Percentiles rank a stretch among this genome's conserved stretches.
phyloP scores from a whole-genome alignment of 2,113 vertebrate genomes.

The Camelus dromedarius region DNA sequence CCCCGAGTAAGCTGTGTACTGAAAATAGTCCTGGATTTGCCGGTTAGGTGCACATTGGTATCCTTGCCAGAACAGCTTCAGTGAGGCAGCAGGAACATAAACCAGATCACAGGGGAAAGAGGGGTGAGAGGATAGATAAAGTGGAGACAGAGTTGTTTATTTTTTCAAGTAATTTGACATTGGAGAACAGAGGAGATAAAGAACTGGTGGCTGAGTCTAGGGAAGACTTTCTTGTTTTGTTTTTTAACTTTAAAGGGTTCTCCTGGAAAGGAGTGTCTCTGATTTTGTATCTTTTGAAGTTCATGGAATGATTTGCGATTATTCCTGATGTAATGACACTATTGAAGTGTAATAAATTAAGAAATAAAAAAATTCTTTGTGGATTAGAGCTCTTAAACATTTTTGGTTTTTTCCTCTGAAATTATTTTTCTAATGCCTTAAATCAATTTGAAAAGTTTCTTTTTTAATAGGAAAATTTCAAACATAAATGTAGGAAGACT shows the following conservation, averaged over 20 bases:
- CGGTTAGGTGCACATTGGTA: neutral
- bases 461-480: neutral
- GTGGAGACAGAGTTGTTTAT: neutral
- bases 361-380: slow-evolving; percentile 48
- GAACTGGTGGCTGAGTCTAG: neutral
- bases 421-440: slow-evolving; percentile 1
- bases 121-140: slow-evolving; percentile 20
- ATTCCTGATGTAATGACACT: slow-evolving; percentile 8
- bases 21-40: neutral
- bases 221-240: neutral
- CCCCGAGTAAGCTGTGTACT: neutral
- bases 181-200: slow-evolving; percentile 13
- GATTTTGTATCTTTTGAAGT: slow-evolving; percentile 12
- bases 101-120: neutral
- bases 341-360: slow-evolving; percentile 27
- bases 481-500: neutral
- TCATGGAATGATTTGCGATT: neutral
- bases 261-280: neutral
- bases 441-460: neutral
- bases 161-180: slow-evolving; percentile 46
- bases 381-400: neutral
- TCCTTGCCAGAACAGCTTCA: slow-evolving; percentile 16
- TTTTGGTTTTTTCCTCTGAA: slow-evolving; percentile 2
- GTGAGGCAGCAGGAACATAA: neutral
- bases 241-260: neutral